Percentiles rank a stretch among this genome's conserved stretches.
phyloP scores from a whole-genome alignment of 2,888 invertebrate genomes.

The Leptopilina syphax region DNA sequence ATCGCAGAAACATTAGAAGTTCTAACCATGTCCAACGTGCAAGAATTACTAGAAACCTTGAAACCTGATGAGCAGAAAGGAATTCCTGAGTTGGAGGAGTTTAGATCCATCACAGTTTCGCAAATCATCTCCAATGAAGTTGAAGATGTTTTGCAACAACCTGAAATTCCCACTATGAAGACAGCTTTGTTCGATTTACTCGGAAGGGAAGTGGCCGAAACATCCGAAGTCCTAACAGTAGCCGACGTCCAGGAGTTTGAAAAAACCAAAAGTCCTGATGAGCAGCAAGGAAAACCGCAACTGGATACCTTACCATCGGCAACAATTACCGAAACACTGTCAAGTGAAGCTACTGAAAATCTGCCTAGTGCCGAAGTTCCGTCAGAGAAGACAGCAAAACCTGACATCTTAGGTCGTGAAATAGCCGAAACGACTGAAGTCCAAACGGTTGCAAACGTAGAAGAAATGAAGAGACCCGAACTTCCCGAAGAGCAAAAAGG shows the following conservation, averaged over 20 bases:
- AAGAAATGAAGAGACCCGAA: slow-evolving; percentile 57
- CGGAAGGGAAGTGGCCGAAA: slow-evolving; percentile 74
- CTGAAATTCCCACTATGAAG: slow-evolving; percentile 49
- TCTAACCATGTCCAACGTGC: slow-evolving; percentile 56
- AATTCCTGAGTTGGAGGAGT: slow-evolving; percentile 62
- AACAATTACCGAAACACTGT: slow-evolving; percentile 56
- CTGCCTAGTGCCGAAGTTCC: slow-evolving; percentile 53
- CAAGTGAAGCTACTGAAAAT: slow-evolving; percentile 56
- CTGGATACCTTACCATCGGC: slow-evolving; percentile 60
- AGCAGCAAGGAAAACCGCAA: slow-evolving; percentile 50
- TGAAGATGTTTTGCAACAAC: slow-evolving; percentile 56
- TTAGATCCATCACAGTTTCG: slow-evolving; percentile 63
- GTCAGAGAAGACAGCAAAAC: slow-evolving; percentile 60
- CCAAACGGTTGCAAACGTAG: slow-evolving; percentile 64
- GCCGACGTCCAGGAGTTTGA: slow-evolving; percentile 58
- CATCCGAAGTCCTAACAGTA: slow-evolving; percentile 63
- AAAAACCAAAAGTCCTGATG: slow-evolving; percentile 51
- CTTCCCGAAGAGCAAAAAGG: slow-evolving; percentile 56
- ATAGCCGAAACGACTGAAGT: slow-evolving; percentile 69
- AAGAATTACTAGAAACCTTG: slow-evolving; percentile 56
- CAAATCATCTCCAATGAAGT: slow-evolving; percentile 61
- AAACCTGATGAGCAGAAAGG: slow-evolving; percentile 62
- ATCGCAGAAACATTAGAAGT: slow-evolving; percentile 66
- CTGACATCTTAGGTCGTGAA: slow-evolving; percentile 69
- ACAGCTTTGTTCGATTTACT: slow-evolving; percentile 62